phyloP scores from a whole-genome alignment of 2,797 vertebrate species.

The Sus cebifrons region DNA sequence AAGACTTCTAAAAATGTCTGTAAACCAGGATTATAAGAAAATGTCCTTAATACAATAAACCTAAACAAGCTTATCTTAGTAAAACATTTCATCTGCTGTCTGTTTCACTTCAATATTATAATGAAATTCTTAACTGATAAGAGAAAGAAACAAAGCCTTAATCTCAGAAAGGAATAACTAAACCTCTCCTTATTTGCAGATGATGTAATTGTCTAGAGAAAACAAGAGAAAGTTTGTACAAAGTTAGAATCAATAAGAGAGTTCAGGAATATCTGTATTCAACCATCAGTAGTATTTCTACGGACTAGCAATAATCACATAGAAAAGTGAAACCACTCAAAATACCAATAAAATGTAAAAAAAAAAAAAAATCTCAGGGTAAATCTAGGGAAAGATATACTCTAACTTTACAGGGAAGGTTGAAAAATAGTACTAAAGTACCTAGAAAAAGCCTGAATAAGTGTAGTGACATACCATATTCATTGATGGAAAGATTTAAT shows the following conservation, averaged over 20 bases:
- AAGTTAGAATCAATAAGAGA: background rate
- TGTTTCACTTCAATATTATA: background rate
- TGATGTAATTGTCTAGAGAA: background rate
- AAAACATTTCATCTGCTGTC: background rate
- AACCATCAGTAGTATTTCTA: background rate
- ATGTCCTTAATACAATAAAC: background rate
- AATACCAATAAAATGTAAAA: background rate
- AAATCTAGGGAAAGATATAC: background rate
- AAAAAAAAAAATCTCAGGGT: background rate
- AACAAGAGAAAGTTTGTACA: background rate
- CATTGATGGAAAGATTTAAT: background rate
- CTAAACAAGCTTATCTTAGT: background rate
- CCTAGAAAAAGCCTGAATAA: background rate
- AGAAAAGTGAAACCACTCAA: background rate
- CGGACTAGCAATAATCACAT: background rate
- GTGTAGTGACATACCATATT: background rate
- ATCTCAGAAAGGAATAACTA: background rate
- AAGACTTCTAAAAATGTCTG: background rate
- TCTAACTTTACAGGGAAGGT: background rate
- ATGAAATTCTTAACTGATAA: background rate
- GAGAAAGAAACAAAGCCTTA: slow-evolving; percentile 2
- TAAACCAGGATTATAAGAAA: background rate
- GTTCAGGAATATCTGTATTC: background rate
- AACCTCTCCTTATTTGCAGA: background rate
- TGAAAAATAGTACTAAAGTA: background rate